A percentile compares a stretch with the other conserved stretches of the same genome.
Conservation (phyloP, 1,140 invertebrate genomes). For the Platyura marginata region DNA sequence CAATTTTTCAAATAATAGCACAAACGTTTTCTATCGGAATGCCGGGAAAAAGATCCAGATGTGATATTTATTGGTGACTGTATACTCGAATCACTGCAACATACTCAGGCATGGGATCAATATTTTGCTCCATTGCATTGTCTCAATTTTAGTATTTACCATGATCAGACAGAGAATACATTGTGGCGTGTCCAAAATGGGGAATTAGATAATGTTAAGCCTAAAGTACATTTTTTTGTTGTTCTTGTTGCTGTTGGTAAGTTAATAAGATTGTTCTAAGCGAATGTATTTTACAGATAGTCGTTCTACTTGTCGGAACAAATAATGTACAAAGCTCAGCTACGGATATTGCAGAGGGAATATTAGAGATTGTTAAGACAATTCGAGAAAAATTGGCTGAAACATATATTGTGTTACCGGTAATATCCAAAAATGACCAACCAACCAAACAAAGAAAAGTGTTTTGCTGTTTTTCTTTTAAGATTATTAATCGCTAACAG, state of each 20-base stretch:
- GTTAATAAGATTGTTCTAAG: background rate
- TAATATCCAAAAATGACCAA: too few relatives aligned
- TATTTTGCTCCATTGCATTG: slow-evolving; percentile 74
- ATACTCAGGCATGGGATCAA: slow-evolving; percentile 67
- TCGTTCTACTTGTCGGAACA: slow-evolving; percentile 71
- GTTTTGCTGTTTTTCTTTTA: too few relatives aligned
- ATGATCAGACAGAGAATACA: slow-evolving; percentile 72
- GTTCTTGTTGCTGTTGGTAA: background rate
- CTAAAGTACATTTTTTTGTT: slow-evolving; percentile 41
- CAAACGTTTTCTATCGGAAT: slow-evolving; percentile 58
- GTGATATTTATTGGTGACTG: slow-evolving; percentile 84
- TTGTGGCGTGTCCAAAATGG: slow-evolving; percentile 78
- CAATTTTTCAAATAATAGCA: slow-evolving; percentile 41
- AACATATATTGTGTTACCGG: slow-evolving; percentile 62
- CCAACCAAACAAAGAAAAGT: too few relatives aligned
- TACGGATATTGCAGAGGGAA: slow-evolving; percentile 61
- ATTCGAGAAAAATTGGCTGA: slow-evolving; percentile 57
- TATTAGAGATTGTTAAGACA: slow-evolving; percentile 51
- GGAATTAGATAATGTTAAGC: slow-evolving; percentile 68
- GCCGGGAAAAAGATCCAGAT: slow-evolving; percentile 71
- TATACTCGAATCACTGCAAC: slow-evolving; percentile 54
- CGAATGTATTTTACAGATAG: slow-evolving; percentile 36
- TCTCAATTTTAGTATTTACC: slow-evolving; percentile 78
- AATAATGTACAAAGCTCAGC: slow-evolving; percentile 64
- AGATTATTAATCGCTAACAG: too few relatives aligned